A percentile compares a stretch with the other conserved stretches of the same genome.
Conservation (phyloP, 2,113 vertebrate genomes). For the Corythaeola cristata region DNA sequence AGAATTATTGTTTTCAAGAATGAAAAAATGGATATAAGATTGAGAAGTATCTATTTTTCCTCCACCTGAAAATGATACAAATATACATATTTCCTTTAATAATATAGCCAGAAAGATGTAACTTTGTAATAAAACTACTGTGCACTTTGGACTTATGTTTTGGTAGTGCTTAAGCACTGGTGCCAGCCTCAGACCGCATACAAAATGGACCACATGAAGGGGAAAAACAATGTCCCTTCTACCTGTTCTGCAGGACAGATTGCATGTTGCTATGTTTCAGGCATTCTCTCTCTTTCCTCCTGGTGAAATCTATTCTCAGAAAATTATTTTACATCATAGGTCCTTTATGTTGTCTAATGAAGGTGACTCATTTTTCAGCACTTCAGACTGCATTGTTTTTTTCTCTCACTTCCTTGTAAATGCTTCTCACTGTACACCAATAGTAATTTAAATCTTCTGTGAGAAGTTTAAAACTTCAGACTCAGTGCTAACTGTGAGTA, state of each 20-base stretch:
- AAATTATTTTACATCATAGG: not conserved
- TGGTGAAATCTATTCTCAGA: not conserved
- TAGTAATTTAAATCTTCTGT: not conserved
- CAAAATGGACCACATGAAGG: not conserved
- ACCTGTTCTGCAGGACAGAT: not conserved
- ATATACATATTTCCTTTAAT: not conserved
- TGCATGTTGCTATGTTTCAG: not conserved
- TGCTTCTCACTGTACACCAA: not conserved
- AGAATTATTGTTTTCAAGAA: not conserved
- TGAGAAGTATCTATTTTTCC: not conserved
- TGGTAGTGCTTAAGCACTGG: not conserved
- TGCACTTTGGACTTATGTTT: not conserved
- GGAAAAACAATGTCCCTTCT: not conserved
- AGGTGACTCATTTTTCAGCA: conserved; percentile 21
- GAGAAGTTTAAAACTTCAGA: not conserved
- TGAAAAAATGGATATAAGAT: not conserved
- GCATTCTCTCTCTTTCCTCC: not conserved
- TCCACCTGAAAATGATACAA: not conserved
- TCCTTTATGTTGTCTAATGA: not conserved
- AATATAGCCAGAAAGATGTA: not conserved
- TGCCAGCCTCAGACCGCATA: not conserved
- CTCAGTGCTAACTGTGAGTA: not conserved
- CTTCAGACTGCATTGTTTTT: not conserved
- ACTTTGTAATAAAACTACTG: not conserved
- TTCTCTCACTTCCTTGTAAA: not conserved